Evolutionary conservation across 1,140 invertebrate genomes (phyloP).

Genomic region (Calliopsis andreniformis): DNA sequence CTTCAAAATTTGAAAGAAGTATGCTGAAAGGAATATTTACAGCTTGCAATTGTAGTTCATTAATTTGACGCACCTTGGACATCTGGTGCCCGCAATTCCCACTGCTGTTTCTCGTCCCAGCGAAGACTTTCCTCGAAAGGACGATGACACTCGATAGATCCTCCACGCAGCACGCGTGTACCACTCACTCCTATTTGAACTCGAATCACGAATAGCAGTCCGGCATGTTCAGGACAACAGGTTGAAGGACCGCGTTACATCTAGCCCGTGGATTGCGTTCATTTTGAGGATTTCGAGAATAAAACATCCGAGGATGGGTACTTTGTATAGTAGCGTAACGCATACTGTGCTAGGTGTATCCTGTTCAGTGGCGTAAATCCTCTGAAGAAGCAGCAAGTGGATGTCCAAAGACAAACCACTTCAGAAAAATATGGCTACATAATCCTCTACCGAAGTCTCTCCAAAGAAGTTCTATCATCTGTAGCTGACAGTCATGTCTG

Average conservation of each 20-base stretch:
- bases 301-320: constrained; percentile 38
- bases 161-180: not conserved
- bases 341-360: constrained; percentile 27
- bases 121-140: not conserved
- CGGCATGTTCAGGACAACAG: constrained; percentile 33
- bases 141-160: constrained; percentile 33
- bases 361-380: constrained; percentile 37
- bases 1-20: too few relatives aligned
- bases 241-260: constrained; percentile 66
- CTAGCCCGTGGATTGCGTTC: constrained; percentile 55
- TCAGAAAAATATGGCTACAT: too few relatives aligned
- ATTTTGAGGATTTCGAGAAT: constrained; percentile 56
- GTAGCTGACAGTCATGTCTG: too few relatives aligned
- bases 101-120: not conserved
- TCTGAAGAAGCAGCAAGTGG: constrained; percentile 10
- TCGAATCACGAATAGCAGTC: constrained; percentile 57
- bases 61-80: constrained; percentile 16
- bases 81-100: too few relatives aligned
- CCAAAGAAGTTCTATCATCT: too few relatives aligned
- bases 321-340: constrained; percentile 31
- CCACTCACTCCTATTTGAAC: constrained; percentile 45
- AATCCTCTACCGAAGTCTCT: too few relatives aligned
- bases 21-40: too few relatives aligned
- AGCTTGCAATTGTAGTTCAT: too few relatives aligned
- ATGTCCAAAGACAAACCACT: too few relatives aligned